Base-by-base conservation (phyloP, 1,140 invertebrate genomes). In the Caenorhabditis remanei region DNA sequence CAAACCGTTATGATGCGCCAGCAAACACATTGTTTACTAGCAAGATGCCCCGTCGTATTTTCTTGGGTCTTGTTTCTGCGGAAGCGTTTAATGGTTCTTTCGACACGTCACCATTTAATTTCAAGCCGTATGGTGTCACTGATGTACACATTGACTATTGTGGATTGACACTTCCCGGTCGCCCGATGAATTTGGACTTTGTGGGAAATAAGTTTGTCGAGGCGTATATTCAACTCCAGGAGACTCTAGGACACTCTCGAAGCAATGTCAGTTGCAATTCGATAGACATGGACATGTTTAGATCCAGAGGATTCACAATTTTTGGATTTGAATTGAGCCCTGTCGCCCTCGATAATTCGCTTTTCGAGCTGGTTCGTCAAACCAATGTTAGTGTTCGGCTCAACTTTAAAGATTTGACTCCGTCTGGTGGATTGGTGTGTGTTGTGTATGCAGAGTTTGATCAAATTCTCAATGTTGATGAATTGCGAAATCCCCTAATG, bases 101-200 rank as follows among this genome's bases (percentile, higher is more conserved):
- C 56, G 56, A 21, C 14, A 58, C 13, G n/a, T n/a, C 56, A 19
- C 56, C 56, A 19, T 58, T 58, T 19, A 58, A 58, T 58, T 58
- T 58, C 56, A 58, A 58, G n/a, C 56, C 56, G 6, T n/a, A 58
- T n/a, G 56, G 56, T 19, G 19, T 58, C 16, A 7, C 14, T 1
- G 56, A 58, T 21, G 19, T 58, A 19, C 56, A 58, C 56, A 58
- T 58, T 58, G 56, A 58, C n/a, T 58, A n/a, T 58, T 58, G 56
- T 21, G 56, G 56, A n/a, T 7, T n/a, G n/a, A 58, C 56, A n/a
- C 6, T 58, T 58, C 56, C 56, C 1, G 56, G 56, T 1, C 56
- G 56, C 14, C 56, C 56, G n/a, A 19, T 58, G 14, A 19, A 14
- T 14, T 19, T 58, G n/a, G 56, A 58, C 56, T 58, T 58, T 58